These are phyloP conservation scores for Malacoraja senta DNA, from an alignment of 2,797 vertebrate species.

Conservation along the genomic window DNA sequence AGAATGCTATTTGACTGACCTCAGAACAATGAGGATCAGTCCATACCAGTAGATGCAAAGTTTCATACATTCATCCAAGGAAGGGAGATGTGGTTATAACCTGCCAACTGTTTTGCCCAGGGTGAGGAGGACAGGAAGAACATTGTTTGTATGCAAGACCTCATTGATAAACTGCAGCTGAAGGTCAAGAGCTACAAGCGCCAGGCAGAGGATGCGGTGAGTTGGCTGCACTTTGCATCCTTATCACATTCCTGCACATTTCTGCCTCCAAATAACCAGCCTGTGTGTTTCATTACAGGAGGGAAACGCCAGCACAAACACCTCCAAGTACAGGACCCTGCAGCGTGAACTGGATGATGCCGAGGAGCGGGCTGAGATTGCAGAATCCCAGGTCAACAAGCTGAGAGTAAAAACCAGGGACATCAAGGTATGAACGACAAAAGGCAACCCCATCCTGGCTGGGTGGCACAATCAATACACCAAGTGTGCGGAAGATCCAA, in stretches of 20 bases:
- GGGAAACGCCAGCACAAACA: slow-evolving; percentile 77
- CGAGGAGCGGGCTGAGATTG: slow-evolving; percentile 76
- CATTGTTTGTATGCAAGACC: slow-evolving; percentile 77
- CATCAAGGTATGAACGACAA: slow-evolving; percentile 24
- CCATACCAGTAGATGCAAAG: not conserved
- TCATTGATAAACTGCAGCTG: slow-evolving; percentile 85
- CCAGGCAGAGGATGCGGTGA: slow-evolving; percentile 83
- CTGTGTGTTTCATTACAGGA: slow-evolving; percentile 58
- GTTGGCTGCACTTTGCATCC: slow-evolving; percentile 39
- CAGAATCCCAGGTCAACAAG: slow-evolving; percentile 84
- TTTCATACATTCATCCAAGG: not conserved
- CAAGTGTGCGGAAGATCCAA: not conserved
- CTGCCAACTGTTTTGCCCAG: slow-evolving; percentile 51
- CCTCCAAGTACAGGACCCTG: slow-evolving; percentile 80
- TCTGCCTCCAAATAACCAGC: not conserved
- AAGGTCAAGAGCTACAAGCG: slow-evolving; percentile 91
- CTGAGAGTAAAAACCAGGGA: slow-evolving; percentile 68
- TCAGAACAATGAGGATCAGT: not conserved
- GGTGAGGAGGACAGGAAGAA: slow-evolving; percentile 86
- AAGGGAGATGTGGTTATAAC: not conserved
- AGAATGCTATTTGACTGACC: too few species aligned
- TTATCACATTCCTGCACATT: not conserved
- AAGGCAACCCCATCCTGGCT: not conserved
- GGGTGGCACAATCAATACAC: not conserved
- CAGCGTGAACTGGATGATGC: slow-evolving; percentile 87